phyloP scores from a whole-genome alignment of 2,113 vertebrate species.

The Naja naja region DNA sequence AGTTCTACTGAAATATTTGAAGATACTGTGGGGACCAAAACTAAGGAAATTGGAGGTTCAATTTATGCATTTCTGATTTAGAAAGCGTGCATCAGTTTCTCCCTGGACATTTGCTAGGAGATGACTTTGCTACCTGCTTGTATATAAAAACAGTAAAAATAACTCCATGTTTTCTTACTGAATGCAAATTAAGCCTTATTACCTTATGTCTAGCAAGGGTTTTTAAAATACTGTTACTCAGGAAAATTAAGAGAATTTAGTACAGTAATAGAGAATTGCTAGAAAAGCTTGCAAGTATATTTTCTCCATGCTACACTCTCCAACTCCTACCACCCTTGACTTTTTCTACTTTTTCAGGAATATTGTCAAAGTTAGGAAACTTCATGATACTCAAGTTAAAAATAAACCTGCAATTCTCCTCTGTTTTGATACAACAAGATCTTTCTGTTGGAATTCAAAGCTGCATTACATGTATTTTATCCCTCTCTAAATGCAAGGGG shows the following conservation, averaged over 20 bases:
- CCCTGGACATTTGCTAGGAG: neutral
- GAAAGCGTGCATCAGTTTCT: neutral
- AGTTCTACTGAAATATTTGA: neutral
- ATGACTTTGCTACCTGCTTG: neutral
- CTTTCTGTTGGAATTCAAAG: neutral
- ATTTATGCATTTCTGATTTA: neutral
- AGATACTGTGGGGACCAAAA: neutral
- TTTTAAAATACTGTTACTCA: neutral
- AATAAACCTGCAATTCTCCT: constrained; percentile 44
- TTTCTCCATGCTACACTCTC: constrained; percentile 24
- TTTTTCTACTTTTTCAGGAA: constrained; percentile 51
- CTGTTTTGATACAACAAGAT: constrained; percentile 11
- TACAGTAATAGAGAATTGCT: neutral
- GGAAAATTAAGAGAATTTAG: neutral
- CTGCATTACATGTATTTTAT: neutral
- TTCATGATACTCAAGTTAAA: constrained; percentile 42
- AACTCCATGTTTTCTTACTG: neutral
- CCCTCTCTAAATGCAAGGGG: neutral
- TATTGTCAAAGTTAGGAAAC: constrained; percentile 59
- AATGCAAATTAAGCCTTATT: neutral
- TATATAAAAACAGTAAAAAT: neutral
- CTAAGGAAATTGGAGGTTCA: neutral
- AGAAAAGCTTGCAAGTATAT: constrained; percentile 36
- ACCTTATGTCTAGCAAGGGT: neutral
- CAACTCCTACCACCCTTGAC: constrained; percentile 23